Conservation (phyloP, 2,113 vertebrate species). For the Cricetomys ansorgei region DNA sequence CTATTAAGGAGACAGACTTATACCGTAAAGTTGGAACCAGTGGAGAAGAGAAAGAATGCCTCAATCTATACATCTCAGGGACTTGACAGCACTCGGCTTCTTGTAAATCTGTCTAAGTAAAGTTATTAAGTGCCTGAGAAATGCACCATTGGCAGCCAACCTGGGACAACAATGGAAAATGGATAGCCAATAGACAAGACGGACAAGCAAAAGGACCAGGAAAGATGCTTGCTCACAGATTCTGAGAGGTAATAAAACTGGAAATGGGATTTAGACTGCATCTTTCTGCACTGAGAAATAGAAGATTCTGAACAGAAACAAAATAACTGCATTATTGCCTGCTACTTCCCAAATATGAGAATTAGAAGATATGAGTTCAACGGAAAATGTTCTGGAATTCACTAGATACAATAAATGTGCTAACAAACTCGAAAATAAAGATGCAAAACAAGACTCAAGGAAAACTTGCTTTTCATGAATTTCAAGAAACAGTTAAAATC, state of each 20-base stretch:
- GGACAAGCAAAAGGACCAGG: slow-evolving; percentile 69
- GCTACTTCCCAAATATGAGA: slow-evolving; percentile 45
- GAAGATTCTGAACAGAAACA: slow-evolving; percentile 53
- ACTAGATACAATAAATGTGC: not conserved
- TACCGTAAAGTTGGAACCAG: slow-evolving; percentile 61
- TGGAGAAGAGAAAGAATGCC: slow-evolving; percentile 59
- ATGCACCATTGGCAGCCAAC: slow-evolving; percentile 70
- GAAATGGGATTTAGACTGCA: slow-evolving; percentile 66
- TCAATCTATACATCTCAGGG: slow-evolving; percentile 77
- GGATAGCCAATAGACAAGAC: slow-evolving; percentile 75
- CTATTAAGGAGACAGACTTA: slow-evolving; percentile 77
- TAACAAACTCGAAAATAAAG: slow-evolving; percentile 50
- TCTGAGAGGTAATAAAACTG: slow-evolving; percentile 77
- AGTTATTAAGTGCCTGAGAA: slow-evolving; percentile 81
- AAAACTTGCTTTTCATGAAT: not conserved
- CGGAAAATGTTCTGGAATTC: slow-evolving; percentile 17
- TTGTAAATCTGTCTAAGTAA: slow-evolving; percentile 80
- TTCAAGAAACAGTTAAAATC: not conserved
- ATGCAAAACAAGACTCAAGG: not conserved
- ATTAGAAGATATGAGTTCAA: not conserved
- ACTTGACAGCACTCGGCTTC: slow-evolving; percentile 74
- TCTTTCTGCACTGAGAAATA: slow-evolving; percentile 67
- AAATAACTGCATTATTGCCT: slow-evolving; percentile 56
- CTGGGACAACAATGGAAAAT: slow-evolving; percentile 80
- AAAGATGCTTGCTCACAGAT: slow-evolving; percentile 75